Evolutionary conservation across 2,797 vertebrate species (phyloP).

Genomic region (Onychomys leucogaster): DNA sequence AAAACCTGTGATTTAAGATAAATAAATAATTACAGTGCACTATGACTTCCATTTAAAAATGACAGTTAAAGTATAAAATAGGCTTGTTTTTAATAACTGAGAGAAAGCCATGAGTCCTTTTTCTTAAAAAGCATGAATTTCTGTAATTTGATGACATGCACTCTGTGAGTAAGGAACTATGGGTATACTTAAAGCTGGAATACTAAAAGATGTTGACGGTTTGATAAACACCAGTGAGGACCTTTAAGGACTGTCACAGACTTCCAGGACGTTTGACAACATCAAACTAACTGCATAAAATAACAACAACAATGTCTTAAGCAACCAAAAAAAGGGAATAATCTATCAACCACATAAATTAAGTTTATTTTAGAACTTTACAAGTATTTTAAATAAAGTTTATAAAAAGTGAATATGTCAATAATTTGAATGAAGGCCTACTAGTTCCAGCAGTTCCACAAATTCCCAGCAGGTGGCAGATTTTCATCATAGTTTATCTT

Average conservation of each 20-base stretch:
- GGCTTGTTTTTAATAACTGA: conserved; percentile 1
- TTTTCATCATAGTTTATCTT: neutral
- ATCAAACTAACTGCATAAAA: neutral
- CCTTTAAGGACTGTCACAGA: neutral
- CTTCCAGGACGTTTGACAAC: neutral
- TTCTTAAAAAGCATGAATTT: conserved; percentile 18
- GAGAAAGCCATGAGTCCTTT: neutral
- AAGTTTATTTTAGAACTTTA: conserved; percentile 52
- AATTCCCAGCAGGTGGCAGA: conserved; percentile 14
- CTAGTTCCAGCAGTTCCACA: conserved; percentile 41
- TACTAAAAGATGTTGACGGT: neutral
- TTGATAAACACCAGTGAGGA: neutral
- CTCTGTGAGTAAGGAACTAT: conserved; percentile 2
- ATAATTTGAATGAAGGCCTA: conserved; percentile 47
- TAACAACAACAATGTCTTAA: neutral
- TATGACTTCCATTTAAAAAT: conserved; percentile 30
- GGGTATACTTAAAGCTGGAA: neutral
- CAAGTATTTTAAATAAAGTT: conserved; percentile 66
- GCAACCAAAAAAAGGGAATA: conserved; percentile 29
- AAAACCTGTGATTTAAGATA: conserved; percentile 42
- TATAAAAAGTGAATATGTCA: conserved; percentile 65
- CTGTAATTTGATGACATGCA: conserved; percentile 51
- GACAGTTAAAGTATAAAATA: conserved; percentile 17
- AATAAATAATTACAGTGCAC: conserved; percentile 9
- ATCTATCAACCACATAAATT: conserved; percentile 47